These are phyloP conservation scores for Acropora tenuis DNA, from an alignment of 64 coral and sea anemone genomes.

Conservation along the genomic window DNA sequence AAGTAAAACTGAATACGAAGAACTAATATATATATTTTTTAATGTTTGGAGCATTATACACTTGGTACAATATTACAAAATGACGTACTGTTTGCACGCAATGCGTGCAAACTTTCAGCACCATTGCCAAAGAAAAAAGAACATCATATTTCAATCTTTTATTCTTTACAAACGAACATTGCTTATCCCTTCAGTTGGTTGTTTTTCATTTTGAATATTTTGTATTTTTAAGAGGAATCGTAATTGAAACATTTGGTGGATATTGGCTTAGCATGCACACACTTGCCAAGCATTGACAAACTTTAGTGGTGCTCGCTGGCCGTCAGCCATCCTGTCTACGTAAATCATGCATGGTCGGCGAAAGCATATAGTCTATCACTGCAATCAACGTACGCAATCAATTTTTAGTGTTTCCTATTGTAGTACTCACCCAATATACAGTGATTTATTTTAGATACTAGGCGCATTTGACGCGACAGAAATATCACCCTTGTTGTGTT, in stretches of 20 bases:
- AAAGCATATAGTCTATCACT: neutral
- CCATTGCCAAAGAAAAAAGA: neutral
- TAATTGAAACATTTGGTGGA: neutral
- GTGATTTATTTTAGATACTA: neutral
- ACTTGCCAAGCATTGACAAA: neutral
- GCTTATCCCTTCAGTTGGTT: neutral
- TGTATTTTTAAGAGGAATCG: neutral
- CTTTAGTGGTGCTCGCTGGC: neutral
- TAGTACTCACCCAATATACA: neutral
- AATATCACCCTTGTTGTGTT: neutral
- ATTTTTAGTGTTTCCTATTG: neutral
- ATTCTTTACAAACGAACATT: neutral
- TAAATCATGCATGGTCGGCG: neutral
- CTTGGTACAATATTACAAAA: neutral
- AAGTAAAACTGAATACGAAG: neutral
- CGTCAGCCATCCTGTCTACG: neutral
- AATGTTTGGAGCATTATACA: neutral
- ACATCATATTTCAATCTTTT: neutral
- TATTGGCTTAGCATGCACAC: neutral
- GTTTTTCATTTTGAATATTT: neutral
- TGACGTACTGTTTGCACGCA: slow-evolving; percentile 27
- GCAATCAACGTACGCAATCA: neutral
- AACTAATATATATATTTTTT: neutral
- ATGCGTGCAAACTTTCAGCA: neutral
- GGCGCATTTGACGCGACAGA: neutral